Evolutionary conservation across 2,113 vertebrate genomes (phyloP), one percentile per base, ranked within the genome.

Genomic region (Chaenocephalus aceratus): DNA sequence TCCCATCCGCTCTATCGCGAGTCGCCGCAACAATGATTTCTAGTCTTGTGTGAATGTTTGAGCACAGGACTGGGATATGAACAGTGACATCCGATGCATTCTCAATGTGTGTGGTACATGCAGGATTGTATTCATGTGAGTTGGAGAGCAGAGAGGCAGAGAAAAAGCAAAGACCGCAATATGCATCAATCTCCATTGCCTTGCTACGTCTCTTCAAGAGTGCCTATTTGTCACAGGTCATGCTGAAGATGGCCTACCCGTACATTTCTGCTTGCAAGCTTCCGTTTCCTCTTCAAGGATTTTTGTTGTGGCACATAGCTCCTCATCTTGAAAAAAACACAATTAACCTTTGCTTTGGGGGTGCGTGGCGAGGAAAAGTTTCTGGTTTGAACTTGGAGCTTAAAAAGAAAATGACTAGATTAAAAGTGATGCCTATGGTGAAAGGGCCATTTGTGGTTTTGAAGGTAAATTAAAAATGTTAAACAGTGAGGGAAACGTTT

Each of bases 401-500:
- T 41, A 23, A 77, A 72, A 75, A 68, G 72, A 74, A 23, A 78
- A 63, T 18, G n/a, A 48, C 63, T 72, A 82, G 88, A 87, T 91
- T 79, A 79, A 82, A 88, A 84, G 79, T 14, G 83, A 87, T 3
- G 75, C 77, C 79, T 14, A 62, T 30, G 79, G 52, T 64, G 36
- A 65, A 49, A 54, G 78, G 88, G 86, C 81, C 81, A 90, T 61
- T 69, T 67, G 52, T 51, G 26, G 77, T 72, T 84, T 75, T 87
- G 80, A 90, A 87, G 69, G 82, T 85, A 86, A 91, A 83, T 85
- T 41, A 77, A 85, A 85, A 58, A 77, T 5, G 74, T 86, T 83
- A 85, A 85, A 69, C 77, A 48, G 72, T 26, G 60, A 74, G 36
- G 70, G 69, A 78, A 88, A 73, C 73, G 72, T 75, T 86, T 82